These are phyloP conservation scores for Babylonia areolata DNA, from an alignment of 1,140 invertebrate genomes.

Conservation along the genomic window DNA sequence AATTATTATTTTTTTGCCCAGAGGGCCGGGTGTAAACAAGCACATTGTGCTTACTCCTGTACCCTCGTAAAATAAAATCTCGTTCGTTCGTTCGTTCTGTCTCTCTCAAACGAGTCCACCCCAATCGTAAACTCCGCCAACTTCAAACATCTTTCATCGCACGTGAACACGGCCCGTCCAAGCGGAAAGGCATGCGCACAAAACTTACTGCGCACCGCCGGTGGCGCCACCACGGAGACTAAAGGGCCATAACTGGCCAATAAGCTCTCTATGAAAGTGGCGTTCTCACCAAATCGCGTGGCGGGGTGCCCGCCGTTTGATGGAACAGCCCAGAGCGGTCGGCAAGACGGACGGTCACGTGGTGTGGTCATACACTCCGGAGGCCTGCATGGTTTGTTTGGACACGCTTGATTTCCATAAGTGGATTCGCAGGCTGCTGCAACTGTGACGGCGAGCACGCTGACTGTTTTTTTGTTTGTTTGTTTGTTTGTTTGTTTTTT, in stretches of 20 bases:
- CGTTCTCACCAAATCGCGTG: background rate
- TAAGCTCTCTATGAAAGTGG: background rate
- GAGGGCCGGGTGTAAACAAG: too few species aligned
- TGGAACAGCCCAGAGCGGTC: background rate
- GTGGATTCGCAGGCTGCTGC: background rate
- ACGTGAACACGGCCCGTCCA: background rate
- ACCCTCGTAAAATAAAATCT: too few species aligned
- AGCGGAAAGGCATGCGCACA: conserved; percentile 25
- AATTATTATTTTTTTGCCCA: too few species aligned
- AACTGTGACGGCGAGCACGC: too few species aligned
- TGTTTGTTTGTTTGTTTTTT: too few species aligned
- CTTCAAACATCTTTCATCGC: background rate
- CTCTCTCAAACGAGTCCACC: too few species aligned
- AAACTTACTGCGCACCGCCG: background rate
- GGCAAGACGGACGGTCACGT: background rate
- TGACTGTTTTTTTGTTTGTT: too few species aligned
- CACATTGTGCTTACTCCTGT: too few species aligned
- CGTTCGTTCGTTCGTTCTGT: too few species aligned
- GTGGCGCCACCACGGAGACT: conserved; percentile 24
- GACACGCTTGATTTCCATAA: background rate
- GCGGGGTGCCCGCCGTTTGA: background rate
- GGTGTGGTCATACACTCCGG: too few species aligned
- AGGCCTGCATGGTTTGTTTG: background rate
- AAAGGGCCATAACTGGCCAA: conserved; percentile 17
- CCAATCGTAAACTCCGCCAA: background rate